Base-by-base conservation (phyloP, 2,888 invertebrate genomes). In the Malachius bipustulatus region DNA sequence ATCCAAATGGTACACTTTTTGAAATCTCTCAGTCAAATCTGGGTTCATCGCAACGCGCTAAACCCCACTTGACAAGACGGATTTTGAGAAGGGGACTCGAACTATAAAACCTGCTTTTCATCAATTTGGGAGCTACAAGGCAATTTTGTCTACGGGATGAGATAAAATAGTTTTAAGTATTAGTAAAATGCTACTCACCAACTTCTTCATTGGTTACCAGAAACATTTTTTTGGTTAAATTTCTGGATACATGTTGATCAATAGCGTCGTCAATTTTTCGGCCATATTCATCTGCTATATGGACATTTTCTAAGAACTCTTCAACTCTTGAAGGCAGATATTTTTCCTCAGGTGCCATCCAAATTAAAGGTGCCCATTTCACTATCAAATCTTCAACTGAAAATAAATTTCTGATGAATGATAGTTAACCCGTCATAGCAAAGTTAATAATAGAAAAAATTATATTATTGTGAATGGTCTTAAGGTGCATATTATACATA, bases 331-430 rank as follows among this genome's bases (percentile, higher is more conserved):
- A 59, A 1, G 78, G 78, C 59, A 74, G 62, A 52, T 70, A 77
- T 54, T 65, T 65, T 58, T 78, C 78, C 36, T 69, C 69, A 1
- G 75, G 75, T 33, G 75, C 73, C 32, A 78, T 59, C 74, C 75
- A 76, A 14, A 78, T 68, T 30, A 77, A 47, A 3, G 78, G 77
- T 1, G 78, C 71, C 77, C 77, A 78, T 56, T 67, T 63, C 38
- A 57, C 65, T 29, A 73, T 67, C 39, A 75, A 53, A 33, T 59
- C 59, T 40, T 54, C 52, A 36, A 56, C 59, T 57, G 38, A 35
- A 49, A 50, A 38, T 36, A n/a, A 30, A 36, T 6, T 19, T 19
- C 6, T 19, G n/a, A n/a, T n/a, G n/a, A n/a, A n/a, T n/a, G n/a
- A n/a, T n/a, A n/a, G n/a, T n/a, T n/a, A n/a, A n/a, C n/a, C n/a